A percentile compares a stretch with the other conserved stretches of the same genome.
Conservation (phyloP, 1,140 invertebrate species). For the Ceratitis capitata region DNA sequence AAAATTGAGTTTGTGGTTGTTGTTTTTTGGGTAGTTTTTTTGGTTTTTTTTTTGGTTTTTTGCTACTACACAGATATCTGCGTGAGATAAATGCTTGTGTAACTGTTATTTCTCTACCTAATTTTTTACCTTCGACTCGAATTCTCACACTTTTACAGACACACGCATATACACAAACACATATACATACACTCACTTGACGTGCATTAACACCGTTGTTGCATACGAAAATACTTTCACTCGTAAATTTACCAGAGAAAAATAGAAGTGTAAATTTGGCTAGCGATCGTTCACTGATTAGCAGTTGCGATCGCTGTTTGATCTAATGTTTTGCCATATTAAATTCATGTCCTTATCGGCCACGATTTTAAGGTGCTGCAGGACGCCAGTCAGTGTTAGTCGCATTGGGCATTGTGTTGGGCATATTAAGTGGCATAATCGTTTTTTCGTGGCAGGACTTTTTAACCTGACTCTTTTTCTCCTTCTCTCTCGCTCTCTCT, state of each 20-base stretch:
- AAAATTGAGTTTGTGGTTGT: not conserved
- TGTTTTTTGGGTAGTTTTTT: not conserved
- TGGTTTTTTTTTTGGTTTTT: not conserved
- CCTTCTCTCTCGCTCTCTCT: not conserved
- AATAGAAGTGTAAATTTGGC: no score
- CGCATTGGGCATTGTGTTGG: not conserved
- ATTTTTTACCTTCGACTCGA: not conserved
- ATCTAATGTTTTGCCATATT: conserved; percentile 8
- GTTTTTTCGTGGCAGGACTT: not conserved
- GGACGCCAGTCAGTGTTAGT: not conserved
- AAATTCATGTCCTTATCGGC: conserved; percentile 30
- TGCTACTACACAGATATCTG: conserved; percentile 26
- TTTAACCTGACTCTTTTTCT: not conserved
- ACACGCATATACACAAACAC: no score
- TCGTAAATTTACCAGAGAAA: not conserved
- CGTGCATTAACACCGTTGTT: not conserved
- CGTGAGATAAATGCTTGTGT: conserved; percentile 33
- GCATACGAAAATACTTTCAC: not conserved
- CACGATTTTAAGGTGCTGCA: not conserved
- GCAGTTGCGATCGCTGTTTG: not conserved
- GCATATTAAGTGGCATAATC: conserved; percentile 33
- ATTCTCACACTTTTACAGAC: conserved; percentile 24
- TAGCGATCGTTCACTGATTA: not conserved
- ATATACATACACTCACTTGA: not conserved
- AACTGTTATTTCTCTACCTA: not conserved